Conservation (phyloP, 1,140 invertebrate genomes). For the Drosophila nikananu region DNA sequence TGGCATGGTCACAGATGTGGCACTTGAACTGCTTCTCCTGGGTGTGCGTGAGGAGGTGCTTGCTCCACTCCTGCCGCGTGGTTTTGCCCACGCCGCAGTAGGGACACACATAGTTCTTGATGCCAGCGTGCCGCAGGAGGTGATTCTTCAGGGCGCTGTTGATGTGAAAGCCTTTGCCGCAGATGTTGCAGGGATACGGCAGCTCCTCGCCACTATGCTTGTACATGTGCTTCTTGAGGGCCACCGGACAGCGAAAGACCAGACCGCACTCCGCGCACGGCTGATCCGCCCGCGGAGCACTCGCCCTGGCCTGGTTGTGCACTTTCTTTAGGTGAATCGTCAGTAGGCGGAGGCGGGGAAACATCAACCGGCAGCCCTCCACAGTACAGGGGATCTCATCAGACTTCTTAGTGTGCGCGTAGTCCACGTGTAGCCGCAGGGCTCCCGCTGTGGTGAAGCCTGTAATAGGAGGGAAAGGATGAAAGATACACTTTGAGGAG, state of each 20-base stretch:
- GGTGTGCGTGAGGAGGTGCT: conserved; percentile 77
- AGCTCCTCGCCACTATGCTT: conserved; percentile 87
- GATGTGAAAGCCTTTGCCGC: conserved; percentile 84
- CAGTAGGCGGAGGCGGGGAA: conserved; percentile 71
- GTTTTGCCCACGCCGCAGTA: conserved; percentile 83
- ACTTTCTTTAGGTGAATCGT: conserved; percentile 81
- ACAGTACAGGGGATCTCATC: conserved; percentile 67
- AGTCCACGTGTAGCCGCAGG: conserved; percentile 74
- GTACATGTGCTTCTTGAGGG: conserved; percentile 86
- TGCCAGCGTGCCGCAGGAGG: conserved; percentile 78
- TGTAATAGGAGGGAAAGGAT: not conserved
- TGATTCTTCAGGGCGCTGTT: conserved; percentile 80
- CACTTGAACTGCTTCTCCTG: conserved; percentile 83
- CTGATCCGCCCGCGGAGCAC: conserved; percentile 53
- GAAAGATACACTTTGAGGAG: not conserved
- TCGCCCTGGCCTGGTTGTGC: conserved; percentile 63
- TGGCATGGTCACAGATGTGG: conserved; percentile 70
- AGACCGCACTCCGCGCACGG: conserved; percentile 70
- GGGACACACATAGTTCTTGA: conserved; percentile 82
- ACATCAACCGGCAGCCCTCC: conserved; percentile 60
- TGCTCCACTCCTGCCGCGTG: conserved; percentile 80
- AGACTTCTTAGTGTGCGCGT: conserved; percentile 64
- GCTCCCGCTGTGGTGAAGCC: conserved; percentile 76
- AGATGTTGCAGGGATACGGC: conserved; percentile 87
- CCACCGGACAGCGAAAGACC: conserved; percentile 73